Percentiles rank a stretch among this genome's conserved stretches.
Evolutionary conservation across 2,113 vertebrate genomes (phyloP).

Genomic region (Crypturellus undulatus): DNA sequence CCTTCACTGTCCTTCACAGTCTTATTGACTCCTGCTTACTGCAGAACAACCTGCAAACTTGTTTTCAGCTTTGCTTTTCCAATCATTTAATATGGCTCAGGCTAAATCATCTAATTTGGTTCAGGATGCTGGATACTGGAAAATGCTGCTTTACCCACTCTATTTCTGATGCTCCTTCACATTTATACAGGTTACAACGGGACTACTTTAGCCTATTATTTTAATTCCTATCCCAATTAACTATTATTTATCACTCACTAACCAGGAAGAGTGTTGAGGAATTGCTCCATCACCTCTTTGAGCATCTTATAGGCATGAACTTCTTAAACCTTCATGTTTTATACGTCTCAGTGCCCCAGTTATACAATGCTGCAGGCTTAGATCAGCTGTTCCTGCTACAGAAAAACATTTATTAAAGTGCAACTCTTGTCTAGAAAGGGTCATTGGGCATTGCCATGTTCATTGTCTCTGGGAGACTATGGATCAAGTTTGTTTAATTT

Average conservation of each 20-base stretch:
- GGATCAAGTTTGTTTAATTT: neutral
- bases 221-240: neutral
- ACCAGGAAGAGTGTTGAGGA: neutral
- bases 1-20: neutral
- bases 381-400: neutral
- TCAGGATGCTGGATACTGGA: neutral
- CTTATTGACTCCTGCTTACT: neutral
- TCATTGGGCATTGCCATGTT: neutral
- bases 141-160: neutral
- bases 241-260: no score
- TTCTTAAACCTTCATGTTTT: neutral
- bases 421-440: neutral
- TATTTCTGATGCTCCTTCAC: neutral
- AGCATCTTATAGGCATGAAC: neutral
- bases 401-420: neutral
- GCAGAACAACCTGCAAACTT: neutral
- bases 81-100: neutral
- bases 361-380: neutral
- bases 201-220: neutral
- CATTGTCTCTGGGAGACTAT: neutral
- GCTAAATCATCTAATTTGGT: neutral
- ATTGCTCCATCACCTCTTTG: neutral
- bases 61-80: neutral
- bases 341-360: neutral
- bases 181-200: neutral